Evolutionary conservation across 2,888 invertebrate species (phyloP), one percentile per base, ranked within the genome.

Genomic region (Spilarctia lutea): DNA sequence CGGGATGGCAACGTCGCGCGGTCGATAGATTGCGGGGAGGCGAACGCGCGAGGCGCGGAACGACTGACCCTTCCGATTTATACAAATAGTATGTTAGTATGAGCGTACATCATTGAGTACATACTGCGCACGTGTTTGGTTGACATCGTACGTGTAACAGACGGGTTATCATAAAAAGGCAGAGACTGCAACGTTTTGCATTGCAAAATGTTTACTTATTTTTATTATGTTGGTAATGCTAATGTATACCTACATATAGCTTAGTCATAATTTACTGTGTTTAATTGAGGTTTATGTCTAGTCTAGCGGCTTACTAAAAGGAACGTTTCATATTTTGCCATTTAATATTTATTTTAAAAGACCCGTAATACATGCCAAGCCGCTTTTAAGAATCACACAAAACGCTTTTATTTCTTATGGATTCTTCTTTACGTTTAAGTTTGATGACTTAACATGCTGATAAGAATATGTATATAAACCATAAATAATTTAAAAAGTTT

Each of bases 1-100:
- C 87, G 89, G 85, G 74, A 85, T 85, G 92, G 93, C 93, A 93
- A 92, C 92, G 87, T 84, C 87, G 90, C 90, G 83, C 87, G 87
- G 86, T 87, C 91, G 91, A 90, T 92, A 85, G 80, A 83, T 85
- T 82, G 85, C 83, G 85, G 86, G 80, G 84, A 73, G 79, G 77
- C 77, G 76, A 35, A 79, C 78, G 80, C 68, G 68, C 65, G 80
- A 84, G 81, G 80, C 78, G 81, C 82, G 83, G 83, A 72, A 81
- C 75, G 79, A 78, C 83, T 91, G 92, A 91, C 91, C 92, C 92
- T 91, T 91, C 89, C 89, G 87, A 86, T 81, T 75, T 73, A 73
- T 69, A 81, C 80, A 81, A 79, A 77, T 82, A 82, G 76, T 68
- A 80, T 66, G 65, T 45, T 63, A 68, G 52, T 48, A 83, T 76